Evolutionary conservation across 1,140 invertebrate genomes (phyloP).

Genomic region (Pseudomyrmex gracilis): DNA sequence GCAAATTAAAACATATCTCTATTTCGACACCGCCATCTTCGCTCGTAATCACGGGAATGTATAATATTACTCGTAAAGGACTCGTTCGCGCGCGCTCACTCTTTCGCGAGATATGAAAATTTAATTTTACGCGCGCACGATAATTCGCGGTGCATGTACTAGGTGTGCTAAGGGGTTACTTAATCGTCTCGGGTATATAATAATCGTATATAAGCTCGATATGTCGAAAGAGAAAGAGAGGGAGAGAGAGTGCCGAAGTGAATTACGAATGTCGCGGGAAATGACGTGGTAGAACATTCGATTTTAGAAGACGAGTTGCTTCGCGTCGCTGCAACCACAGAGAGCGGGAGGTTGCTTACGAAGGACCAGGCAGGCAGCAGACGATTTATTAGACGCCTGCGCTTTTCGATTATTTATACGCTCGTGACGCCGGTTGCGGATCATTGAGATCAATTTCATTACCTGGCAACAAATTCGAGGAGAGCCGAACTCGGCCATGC

Average conservation of each 20-base stretch:
- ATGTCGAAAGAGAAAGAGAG: not conserved
- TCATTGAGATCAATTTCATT: slow-evolving; percentile 58
- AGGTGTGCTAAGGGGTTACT: slow-evolving; percentile 1
- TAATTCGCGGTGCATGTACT: slow-evolving; percentile 19
- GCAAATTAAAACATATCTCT: slow-evolving; percentile 53
- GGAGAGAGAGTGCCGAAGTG: not conserved
- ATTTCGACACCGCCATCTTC: slow-evolving; percentile 36
- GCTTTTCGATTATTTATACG: slow-evolving; percentile 50
- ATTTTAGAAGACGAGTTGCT: slow-evolving; percentile 15
- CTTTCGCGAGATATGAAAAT: slow-evolving; percentile 42
- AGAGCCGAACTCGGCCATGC: slow-evolving; percentile 25
- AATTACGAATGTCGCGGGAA: slow-evolving; percentile 20
- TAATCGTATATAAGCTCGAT: slow-evolving; percentile 8
- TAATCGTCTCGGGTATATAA: slow-evolving; percentile 37
- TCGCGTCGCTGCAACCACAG: not conserved
- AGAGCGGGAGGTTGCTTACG: not conserved
- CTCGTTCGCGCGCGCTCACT: not conserved
- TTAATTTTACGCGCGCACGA: slow-evolving; percentile 27
- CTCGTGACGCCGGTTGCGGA: slow-evolving; percentile 36
- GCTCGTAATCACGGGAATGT: slow-evolving; percentile 25
- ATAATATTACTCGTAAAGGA: slow-evolving; percentile 44
- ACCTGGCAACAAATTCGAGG: slow-evolving; percentile 45
- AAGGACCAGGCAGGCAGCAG: not conserved
- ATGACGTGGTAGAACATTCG: not conserved
- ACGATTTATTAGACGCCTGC: slow-evolving; percentile 35